phyloP scores from a whole-genome alignment of 2,113 vertebrate species.

The Mola mola region DNA sequence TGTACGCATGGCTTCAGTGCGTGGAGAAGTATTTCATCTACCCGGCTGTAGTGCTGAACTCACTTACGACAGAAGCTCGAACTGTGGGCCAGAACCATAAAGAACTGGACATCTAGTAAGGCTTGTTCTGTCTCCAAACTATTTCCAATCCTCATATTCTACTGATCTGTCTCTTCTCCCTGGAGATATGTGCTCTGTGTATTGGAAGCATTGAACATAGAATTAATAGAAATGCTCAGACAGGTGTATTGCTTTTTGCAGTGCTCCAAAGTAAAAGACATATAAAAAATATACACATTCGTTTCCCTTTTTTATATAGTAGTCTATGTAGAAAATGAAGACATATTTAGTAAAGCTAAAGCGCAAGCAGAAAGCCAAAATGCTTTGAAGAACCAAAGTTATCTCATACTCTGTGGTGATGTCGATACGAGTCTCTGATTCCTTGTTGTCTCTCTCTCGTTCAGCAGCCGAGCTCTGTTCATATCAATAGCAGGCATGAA shows the following conservation, averaged over 20 bases:
- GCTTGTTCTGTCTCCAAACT: slow-evolving; percentile 11
- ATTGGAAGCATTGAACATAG: slow-evolving; percentile 13
- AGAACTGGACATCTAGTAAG: slow-evolving; percentile 89
- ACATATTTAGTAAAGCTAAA: neutral
- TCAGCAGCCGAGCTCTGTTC: slow-evolving; percentile 87
- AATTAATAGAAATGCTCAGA: slow-evolving; percentile 10
- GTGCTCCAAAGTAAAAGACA: neutral
- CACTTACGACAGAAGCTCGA: slow-evolving; percentile 88
- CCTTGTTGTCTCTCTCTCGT: neutral
- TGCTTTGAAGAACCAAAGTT: neutral
- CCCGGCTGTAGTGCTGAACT: slow-evolving; percentile 90
- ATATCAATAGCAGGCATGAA: slow-evolving; percentile 92
- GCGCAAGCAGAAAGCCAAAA: neutral
- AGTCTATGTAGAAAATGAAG: neutral
- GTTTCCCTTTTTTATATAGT: neutral
- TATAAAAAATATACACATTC: no score
- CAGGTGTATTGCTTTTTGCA: slow-evolving; percentile 7
- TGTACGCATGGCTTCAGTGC: slow-evolving; percentile 90
- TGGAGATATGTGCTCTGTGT: slow-evolving; percentile 6
- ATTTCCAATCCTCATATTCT: neutral
- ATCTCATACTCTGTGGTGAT: neutral
- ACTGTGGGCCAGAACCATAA: slow-evolving; percentile 84
- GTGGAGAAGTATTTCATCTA: slow-evolving; percentile 92
- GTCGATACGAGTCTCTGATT: neutral
- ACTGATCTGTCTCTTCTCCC: slow-evolving; percentile 1